These are phyloP conservation scores for Ptilonorhynchus violaceus DNA, from an alignment of 2,113 vertebrate species.

Conservation along the genomic window DNA sequence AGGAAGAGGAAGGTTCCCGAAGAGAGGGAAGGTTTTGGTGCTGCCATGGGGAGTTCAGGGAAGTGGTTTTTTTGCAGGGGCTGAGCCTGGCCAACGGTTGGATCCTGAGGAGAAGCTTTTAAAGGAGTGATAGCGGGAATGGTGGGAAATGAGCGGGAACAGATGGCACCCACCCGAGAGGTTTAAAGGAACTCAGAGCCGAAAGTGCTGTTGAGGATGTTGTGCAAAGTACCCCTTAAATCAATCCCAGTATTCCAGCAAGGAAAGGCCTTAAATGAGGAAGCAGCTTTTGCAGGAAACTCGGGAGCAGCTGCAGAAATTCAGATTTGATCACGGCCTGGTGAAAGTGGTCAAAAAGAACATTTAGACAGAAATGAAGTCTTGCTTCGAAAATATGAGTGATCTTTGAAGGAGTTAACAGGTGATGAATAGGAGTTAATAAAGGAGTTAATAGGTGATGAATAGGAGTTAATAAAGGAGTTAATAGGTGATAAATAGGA, in stretches of 20 bases:
- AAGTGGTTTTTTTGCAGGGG: not conserved
- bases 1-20: not conserved
- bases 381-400: not conserved
- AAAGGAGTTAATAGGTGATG: not conserved
- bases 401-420: not conserved
- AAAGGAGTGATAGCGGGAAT: not conserved
- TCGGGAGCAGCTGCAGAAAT: not conserved
- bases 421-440: not conserved
- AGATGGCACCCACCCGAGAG: constrained; percentile 4
- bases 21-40: not conserved
- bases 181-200: not conserved
- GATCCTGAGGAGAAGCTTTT: not conserved
- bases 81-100: not conserved
- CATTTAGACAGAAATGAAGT: not conserved
- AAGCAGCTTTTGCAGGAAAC: not conserved
- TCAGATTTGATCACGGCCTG: not conserved
- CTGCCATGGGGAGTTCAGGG: not conserved
- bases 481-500: not conserved
- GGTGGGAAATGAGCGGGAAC: not conserved
- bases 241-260: not conserved
- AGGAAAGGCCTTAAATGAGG: not conserved
- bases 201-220: not conserved
- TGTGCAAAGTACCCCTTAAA: not conserved
- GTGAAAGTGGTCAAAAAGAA: not conserved
- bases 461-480: not conserved